Base-by-base conservation (phyloP, 2,888 invertebrate genomes). In the Hipparchia sbordonii region DNA sequence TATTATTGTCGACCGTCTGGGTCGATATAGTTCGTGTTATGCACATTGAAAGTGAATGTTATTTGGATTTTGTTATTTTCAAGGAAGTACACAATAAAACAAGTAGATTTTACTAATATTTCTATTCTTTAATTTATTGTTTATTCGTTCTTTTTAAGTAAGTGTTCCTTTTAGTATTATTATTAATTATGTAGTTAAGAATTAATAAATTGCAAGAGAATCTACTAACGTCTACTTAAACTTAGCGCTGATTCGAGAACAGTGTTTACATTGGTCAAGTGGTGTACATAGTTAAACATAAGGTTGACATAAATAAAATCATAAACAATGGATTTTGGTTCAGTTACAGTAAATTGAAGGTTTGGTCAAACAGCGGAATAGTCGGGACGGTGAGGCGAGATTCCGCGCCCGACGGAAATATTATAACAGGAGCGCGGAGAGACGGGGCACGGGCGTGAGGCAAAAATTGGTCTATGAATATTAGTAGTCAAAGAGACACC, bases 61-160 rank as follows among this genome's bases (percentile, higher is more conserved):
- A 1, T 46, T 46, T 46, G 46, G 46, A 46, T 23, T 23, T 23
- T 23, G 23, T 23, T 59, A 59, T 33, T 59, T 51, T 23, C 62
- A 71, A 56, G 66, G 69, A 74, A 62, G 72, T 46, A 46, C 5
- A 7, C 23, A 90, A 89, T 90, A 83, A 89, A 89, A 90, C 89
- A 85, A 86, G 81, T 76, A 71, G 74, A 75, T 61, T 78, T 84
- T 89, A 88, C 92, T 93, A 93, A 89, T 92, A 89, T 88, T 88
- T 89, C 91, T 92, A 92, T 92, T 75, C 73, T 89, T 89, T 89
- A 89, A 87, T 90, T 90, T 89, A 91, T 91, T 92, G 92, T 92
- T 91, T 90, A 91, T 91, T 90, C 87, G 88, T 90, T 91, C 48
- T 90, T 69, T 87, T 85, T 89, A 90, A 89, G 90, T 90, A 88